Evolutionary conservation across 1,140 invertebrate genomes (phyloP), one percentile per base, ranked within the genome.

Genomic region (Mercenaria mercenaria): DNA sequence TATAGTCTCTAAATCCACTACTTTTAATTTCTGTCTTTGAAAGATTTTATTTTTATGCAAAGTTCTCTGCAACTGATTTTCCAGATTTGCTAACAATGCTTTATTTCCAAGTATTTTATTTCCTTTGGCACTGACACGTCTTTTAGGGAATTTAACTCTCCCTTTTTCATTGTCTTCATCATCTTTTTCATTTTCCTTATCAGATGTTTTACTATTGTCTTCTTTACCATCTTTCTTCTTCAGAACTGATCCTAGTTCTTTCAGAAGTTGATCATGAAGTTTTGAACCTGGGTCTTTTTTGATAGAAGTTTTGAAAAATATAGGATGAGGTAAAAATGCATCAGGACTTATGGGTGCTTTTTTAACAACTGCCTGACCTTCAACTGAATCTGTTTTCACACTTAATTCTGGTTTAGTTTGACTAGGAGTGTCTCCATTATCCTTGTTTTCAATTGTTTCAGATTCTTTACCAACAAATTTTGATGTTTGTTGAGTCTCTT

Each of bases 281-380:
- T 94, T 93, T n/a, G 93, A 94, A 41, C 93, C 94, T 15, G 92
- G 92, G 72, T 95, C 93, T 67, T 92, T 92, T 52, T 93, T 94
- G 6, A 92, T 89, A 15, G 94, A 94, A 61, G 93, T 91, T 34
- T 94, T 93, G 69, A 93, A 95, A 26, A 95, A 92, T 52, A 94
- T 93, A 43, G 93, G 94, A 29, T 89, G 88, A 81, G 52, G 69
- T 74, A 88, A 29, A 52, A 74, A 50, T 29, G 23, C 47, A 72
- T 39, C n/a, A 39, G 83, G 83, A 76, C 69, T 85, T 0, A 34
- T 18, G 11, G 67, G 41, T 50, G 69, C 26, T 39, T 74, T 85
- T 47, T 67, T 67, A 34, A 32, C 8, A 29, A 34, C 64, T 23
- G 52, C 37, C 67, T 72, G 67, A 41, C 1, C 34, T 37, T 32